Evolutionary conservation across 2,888 invertebrate genomes (phyloP).

Genomic region (Eupithecia exiguata): DNA sequence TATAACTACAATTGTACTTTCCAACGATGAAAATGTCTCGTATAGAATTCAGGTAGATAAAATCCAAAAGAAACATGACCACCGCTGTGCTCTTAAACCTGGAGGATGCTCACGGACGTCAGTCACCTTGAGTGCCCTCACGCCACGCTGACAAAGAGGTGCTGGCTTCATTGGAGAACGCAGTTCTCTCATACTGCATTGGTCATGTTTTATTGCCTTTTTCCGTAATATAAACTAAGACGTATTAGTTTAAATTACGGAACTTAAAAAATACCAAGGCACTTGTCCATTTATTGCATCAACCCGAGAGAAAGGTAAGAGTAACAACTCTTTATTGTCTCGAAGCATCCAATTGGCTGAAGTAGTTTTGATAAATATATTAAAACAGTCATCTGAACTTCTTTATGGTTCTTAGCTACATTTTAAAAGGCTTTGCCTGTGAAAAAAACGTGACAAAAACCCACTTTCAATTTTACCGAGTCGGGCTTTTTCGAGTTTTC

Average conservation of each 20-base stretch:
- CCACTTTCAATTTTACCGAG: too few relatives aligned
- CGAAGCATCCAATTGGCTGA: background rate
- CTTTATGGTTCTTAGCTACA: too few relatives aligned
- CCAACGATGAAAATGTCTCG: background rate
- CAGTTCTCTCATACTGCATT: background rate
- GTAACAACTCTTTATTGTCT: too few relatives aligned
- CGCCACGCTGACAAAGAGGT: slow-evolving; percentile 43
- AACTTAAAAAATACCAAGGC: too few relatives aligned
- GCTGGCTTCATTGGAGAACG: slow-evolving; percentile 16
- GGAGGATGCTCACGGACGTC: slow-evolving; percentile 37
- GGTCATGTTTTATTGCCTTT: background rate
- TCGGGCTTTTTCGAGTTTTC: too few relatives aligned
- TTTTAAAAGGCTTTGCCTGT: too few relatives aligned
- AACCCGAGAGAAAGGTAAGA: too few relatives aligned
- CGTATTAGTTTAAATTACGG: background rate
- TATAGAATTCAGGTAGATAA: background rate
- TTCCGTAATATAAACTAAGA: background rate
- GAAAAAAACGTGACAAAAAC: too few relatives aligned
- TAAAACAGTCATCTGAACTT: background rate
- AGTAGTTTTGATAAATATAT: background rate
- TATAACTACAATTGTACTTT: background rate
- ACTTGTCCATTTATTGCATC: background rate
- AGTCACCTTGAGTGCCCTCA: slow-evolving; percentile 41
- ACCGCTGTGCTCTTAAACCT: slow-evolving; percentile 19
- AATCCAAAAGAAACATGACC: slow-evolving; percentile 36